Conservation (phyloP, 2,797 vertebrate species). For the Cynopterus sphinx region DNA sequence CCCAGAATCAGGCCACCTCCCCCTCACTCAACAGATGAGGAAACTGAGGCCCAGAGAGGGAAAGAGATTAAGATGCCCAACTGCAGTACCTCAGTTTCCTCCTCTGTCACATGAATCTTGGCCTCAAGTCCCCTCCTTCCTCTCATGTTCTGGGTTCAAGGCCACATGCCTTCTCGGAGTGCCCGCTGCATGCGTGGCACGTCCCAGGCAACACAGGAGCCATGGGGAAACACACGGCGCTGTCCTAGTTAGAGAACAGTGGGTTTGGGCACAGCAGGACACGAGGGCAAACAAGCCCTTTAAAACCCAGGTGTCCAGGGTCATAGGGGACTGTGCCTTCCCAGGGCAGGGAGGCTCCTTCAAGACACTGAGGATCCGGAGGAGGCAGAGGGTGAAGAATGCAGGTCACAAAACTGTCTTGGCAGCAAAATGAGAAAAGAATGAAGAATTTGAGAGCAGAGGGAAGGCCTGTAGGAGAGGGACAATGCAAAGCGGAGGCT, state of each 20-base stretch:
- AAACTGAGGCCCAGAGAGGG: background rate
- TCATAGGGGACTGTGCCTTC: background rate
- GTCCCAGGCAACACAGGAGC: background rate
- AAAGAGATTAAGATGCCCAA: background rate
- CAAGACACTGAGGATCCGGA: background rate
- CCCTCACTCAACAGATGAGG: background rate
- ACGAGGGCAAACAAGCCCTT: background rate
- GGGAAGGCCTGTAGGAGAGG: background rate
- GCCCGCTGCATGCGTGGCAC: background rate
- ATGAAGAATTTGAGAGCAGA: background rate
- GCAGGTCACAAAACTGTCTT: background rate
- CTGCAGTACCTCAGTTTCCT: background rate
- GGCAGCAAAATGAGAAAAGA: background rate
- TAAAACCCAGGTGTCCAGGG: background rate
- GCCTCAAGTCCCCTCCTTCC: background rate
- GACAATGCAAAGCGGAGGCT: background rate
- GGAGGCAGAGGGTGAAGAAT: background rate
- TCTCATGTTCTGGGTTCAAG: background rate
- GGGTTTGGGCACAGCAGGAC: background rate
- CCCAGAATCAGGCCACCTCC: background rate
- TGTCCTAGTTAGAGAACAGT: background rate
- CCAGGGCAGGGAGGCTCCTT: background rate
- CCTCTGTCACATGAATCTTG: background rate
- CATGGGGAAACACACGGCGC: background rate
- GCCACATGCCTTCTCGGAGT: background rate